These are phyloP conservation scores for Arctocebus calabarensis DNA, from an alignment of 2,797 vertebrate genomes.

Conservation along the genomic window DNA sequence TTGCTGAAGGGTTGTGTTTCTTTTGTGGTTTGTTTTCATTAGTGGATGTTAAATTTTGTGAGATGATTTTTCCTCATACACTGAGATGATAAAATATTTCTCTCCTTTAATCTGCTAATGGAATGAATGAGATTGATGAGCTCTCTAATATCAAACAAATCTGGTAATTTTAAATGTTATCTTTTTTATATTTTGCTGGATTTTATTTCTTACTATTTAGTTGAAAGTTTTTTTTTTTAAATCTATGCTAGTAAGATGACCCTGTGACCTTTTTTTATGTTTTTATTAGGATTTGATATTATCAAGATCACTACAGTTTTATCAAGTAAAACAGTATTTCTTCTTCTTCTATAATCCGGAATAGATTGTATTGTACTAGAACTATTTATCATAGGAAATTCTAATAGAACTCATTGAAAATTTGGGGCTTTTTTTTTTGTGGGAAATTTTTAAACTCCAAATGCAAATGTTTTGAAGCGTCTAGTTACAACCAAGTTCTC, in stretches of 20 bases:
- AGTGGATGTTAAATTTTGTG: not conserved
- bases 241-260: not conserved
- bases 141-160: not conserved
- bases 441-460: not conserved
- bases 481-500: not conserved
- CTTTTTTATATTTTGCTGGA: not conserved
- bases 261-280: not conserved
- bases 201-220: not conserved
- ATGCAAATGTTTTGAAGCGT: not conserved
- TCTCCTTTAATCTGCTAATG: not conserved
- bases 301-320: not conserved
- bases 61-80: not conserved
- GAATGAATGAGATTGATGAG: not conserved
- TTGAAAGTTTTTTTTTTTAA: not conserved
- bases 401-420: not conserved
- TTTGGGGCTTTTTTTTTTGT: not conserved
- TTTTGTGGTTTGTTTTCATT: not conserved
- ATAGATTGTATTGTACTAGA: not conserved
- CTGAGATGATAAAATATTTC: not conserved
- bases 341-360: not conserved
- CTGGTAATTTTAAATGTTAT: not conserved
- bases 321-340: not conserved
- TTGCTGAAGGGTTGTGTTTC: not conserved
- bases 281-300: not conserved
- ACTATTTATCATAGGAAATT: not conserved